A percentile compares a stretch with the other conserved stretches of the same genome.
Evolutionary conservation across 2,113 vertebrate species (phyloP).

Genomic region (Crotophaga sulcirostris): DNA sequence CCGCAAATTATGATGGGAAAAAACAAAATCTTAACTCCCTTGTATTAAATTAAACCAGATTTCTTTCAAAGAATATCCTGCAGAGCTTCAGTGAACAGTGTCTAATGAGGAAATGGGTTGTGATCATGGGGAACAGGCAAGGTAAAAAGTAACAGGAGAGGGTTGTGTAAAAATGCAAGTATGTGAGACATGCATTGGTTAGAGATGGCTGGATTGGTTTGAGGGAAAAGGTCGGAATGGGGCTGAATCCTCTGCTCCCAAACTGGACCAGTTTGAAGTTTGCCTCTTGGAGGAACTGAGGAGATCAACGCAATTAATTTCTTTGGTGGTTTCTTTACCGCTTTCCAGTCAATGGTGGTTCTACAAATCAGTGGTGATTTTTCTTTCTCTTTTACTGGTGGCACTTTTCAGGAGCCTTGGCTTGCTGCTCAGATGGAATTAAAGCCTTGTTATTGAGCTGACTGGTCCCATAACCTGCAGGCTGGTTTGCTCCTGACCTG

Average conservation of each 20-base stretch:
- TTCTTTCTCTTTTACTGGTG: background rate
- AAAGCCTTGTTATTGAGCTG: fast-evolving
- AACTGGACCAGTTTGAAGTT: background rate
- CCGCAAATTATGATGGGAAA: background rate
- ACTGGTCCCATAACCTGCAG: background rate
- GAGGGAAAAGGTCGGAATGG: slow-evolving; percentile 35
- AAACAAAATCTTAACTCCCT: background rate
- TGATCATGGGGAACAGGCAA: background rate
- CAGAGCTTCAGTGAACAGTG: background rate
- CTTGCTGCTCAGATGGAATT: background rate
- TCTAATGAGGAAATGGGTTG: background rate
- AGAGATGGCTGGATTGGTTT: slow-evolving; percentile 43
- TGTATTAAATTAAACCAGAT: background rate
- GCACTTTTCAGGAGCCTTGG: background rate
- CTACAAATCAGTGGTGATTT: background rate
- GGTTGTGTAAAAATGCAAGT: slow-evolving; percentile 20
- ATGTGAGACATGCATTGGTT: slow-evolving; percentile 1
- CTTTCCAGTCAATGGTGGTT: background rate
- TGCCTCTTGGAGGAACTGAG: background rate
- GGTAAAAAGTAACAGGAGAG: slow-evolving; percentile 58
- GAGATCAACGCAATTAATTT: background rate
- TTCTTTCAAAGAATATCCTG: background rate
- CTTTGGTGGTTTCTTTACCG: background rate
- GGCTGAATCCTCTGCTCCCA: background rate
- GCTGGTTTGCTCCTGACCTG: background rate